A percentile compares a stretch with the other conserved stretches of the same genome.
These are phyloP conservation scores for Coregonus clupeaformis DNA, from an alignment of 2,113 vertebrate species.

Conservation along the genomic window DNA sequence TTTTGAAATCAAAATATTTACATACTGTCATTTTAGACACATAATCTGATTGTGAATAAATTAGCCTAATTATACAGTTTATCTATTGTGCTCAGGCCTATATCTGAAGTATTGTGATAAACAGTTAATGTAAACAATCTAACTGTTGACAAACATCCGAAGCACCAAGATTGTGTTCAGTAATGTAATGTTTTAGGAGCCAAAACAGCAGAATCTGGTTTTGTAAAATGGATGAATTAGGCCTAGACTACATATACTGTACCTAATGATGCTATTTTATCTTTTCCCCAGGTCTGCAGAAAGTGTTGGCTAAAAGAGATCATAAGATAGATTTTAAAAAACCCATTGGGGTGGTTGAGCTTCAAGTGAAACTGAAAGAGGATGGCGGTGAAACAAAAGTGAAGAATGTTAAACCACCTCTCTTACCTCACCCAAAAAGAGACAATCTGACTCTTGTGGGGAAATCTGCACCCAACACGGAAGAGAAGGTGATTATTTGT, in stretches of 20 bases:
- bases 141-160: too few relatives aligned
- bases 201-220: too few relatives aligned
- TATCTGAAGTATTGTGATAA: too few relatives aligned
- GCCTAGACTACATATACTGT: neutral
- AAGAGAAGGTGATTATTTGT: constrained; percentile 13
- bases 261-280: neutral
- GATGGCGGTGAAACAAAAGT: neutral
- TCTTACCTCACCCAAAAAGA: neutral
- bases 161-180: too few relatives aligned
- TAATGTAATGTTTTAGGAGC: too few relatives aligned
- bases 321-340: constrained; percentile 47
- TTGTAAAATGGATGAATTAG: too few relatives aligned
- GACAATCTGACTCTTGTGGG: neutral
- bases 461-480: neutral
- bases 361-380: constrained; percentile 30
- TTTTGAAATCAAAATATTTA: neutral
- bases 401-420: constrained; percentile 9
- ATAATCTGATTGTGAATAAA: too few relatives aligned
- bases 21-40: neutral
- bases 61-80: too few relatives aligned
- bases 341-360: constrained; percentile 23
- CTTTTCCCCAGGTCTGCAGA: constrained; percentile 30
- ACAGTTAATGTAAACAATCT: too few relatives aligned
- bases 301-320: constrained; percentile 38
- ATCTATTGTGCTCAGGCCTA: too few relatives aligned